A percentile compares a stretch with the other conserved stretches of the same genome.
These are phyloP conservation scores for Enteromius unitaeniatus DNA, from an alignment of 2,797 vertebrate species.

Conservation along the genomic window DNA sequence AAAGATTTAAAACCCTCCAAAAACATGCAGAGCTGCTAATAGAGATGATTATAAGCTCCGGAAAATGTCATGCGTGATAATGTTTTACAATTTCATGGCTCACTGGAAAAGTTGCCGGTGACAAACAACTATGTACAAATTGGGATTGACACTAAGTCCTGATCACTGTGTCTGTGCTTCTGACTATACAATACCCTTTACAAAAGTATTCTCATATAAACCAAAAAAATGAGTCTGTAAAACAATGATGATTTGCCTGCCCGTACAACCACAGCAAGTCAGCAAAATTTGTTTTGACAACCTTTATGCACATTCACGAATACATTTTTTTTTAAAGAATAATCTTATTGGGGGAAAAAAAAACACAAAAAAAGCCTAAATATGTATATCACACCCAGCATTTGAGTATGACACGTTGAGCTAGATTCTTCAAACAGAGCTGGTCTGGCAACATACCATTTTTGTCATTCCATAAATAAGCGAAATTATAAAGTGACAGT, in stretches of 20 bases:
- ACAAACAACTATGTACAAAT: neutral
- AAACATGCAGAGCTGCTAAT: neutral
- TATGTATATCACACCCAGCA: constrained; percentile 23
- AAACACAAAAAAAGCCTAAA: neutral
- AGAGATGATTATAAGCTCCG: neutral
- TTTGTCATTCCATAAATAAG: constrained; percentile 53
- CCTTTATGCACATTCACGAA: neutral
- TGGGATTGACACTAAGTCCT: neutral
- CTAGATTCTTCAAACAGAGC: constrained; percentile 33
- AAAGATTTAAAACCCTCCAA: neutral
- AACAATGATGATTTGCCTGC: neutral
- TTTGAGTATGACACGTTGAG: neutral
- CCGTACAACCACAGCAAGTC: neutral
- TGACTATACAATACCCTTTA: neutral
- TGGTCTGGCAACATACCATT: constrained; percentile 53
- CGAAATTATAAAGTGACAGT: constrained; percentile 48
- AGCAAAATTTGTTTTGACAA: neutral
- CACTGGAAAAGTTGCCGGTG: neutral
- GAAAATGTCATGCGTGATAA: neutral
- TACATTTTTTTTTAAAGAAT: too few relatives aligned
- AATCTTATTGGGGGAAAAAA: neutral
- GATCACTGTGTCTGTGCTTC: neutral
- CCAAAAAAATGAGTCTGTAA: neutral
- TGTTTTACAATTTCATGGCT: neutral
- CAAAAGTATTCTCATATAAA: neutral